Base-by-base conservation (phyloP, 2,888 invertebrate genomes). In the Amiota mariae region DNA sequence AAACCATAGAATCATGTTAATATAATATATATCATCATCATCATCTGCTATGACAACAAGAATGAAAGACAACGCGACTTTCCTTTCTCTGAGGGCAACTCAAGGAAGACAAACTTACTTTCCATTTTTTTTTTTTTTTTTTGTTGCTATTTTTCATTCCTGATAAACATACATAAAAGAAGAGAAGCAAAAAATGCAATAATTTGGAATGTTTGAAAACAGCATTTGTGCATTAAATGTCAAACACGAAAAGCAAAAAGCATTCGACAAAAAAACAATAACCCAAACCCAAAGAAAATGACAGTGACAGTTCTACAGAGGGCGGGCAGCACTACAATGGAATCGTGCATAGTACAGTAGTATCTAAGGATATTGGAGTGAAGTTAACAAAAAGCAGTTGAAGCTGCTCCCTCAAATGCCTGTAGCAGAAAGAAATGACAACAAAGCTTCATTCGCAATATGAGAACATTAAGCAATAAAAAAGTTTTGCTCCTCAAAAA, bases 211-310 rank as follows among this genome's bases (percentile, higher is more conserved):
- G 18, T 47, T 66, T 66, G 48, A 47, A 12, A 18, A 66, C 66
- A 66, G 13, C 47, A 66, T 66, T 66, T 66, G 47, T 66, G 66
- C 66, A 66, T 66, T 48, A 66, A 66, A 66, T 66, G 66, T 8
- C 54, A 66, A 36, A 48, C 12, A 66, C 66, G 48, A 64, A 46
- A 13, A 36, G 36, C 36, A 46, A 64, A 13, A 46, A 6, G 54
- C 12, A n/a, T n/a, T n/a, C 12, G 54, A 51, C 54, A 12, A 12
- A n/a, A 46, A 13, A 12, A 11, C 13, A 64, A 15, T 46, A 46
- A 47, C 64, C 64, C 47, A 47, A 48, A n/a, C 47, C 47, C 9
- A 15, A 47, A 66, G n/a, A 15, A 15, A 66, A 4, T 51, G n/a
- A 12, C 54, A 51, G 12, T 51, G n/a, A 12, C 54, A 51, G 12